Evolutionary conservation across 1,140 invertebrate species (phyloP), one percentile per base, ranked within the genome.

Genomic region (Uloborus diversus): DNA sequence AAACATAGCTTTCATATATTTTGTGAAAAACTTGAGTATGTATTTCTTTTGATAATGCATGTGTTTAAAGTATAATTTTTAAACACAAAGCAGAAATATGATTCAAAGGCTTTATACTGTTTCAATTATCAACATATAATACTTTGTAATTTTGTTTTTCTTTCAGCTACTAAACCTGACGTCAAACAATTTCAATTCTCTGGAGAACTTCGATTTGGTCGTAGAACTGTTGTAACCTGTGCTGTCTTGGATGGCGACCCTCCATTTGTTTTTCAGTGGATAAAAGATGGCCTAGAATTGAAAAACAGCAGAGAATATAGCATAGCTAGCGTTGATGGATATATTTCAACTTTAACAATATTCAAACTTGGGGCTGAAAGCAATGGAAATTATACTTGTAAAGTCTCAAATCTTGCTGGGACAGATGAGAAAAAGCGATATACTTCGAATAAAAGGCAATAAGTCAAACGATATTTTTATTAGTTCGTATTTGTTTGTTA

Each of bases 181-280:
- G n/a, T 47, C 42, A 57, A 33, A n/a, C 62, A 61, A 42, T 71
- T 82, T 30, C 53, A 69, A 20, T 81, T 83, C 70, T 59, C 81
- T 17, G 20, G 51, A 7, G 90, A 90, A 27, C 90, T 93, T 68
- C 89, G 91, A 59, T 90, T 91, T 83, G 93, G 93, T 49, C 92
- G 89, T 75, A 87, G 89, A 79, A 88, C 88, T 42, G 88, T 89
- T 83, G 86, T 93, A 37, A 90, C 90, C 28, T 83, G 82, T 35
- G 25, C 79, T 13, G 65, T 83, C 9, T 65, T 68, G n/a, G 66
- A 57, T 33, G 82, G 42, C 1, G 42, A 47, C n/a, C 42, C 3
- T n/a, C 42, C 42, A 1, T 47, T 47, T 47, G 3, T 1, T 3
- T 47, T 47, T 47, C 1, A 1, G 13, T 47, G 42, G 42, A 14